phyloP scores from a whole-genome alignment of 2,797 vertebrate species.

The Myoxocephalus aenaeus region DNA sequence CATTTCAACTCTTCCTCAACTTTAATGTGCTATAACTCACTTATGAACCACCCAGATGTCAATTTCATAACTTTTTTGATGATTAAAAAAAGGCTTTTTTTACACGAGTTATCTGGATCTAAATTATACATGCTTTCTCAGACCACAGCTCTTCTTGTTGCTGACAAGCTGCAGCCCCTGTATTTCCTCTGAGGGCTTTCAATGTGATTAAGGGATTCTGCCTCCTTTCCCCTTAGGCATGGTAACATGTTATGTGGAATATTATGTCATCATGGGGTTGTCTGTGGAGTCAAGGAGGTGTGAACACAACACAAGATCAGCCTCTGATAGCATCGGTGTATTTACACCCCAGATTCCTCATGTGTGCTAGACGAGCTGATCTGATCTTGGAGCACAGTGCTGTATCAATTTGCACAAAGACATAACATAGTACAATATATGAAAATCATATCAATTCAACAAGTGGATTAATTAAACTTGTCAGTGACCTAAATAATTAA shows the following conservation, averaged over 20 bases:
- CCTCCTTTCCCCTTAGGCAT: conserved; percentile 17
- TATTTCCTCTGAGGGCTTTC: conserved; percentile 6
- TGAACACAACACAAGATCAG: conserved; percentile 36
- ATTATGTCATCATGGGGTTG: conserved; percentile 16
- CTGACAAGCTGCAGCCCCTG: not conserved
- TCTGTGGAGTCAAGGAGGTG: conserved; percentile 1
- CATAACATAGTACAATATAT: too few species aligned
- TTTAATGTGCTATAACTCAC: not conserved
- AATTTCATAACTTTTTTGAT: not conserved
- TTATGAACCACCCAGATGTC: not conserved
- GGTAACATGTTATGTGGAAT: conserved; percentile 28
- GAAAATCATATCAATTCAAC: not conserved
- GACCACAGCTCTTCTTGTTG: not conserved
- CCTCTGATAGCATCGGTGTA: conserved; percentile 13
- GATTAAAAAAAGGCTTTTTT: not conserved
- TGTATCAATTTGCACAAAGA: conserved; percentile 4
- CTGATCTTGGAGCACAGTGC: not conserved
- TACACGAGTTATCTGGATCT: not conserved
- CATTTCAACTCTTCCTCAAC: not conserved
- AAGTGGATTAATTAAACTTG: not conserved
- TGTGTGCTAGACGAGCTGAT: not conserved
- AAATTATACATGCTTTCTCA: not conserved
- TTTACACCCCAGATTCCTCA: not conserved
- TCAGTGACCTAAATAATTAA: not conserved
- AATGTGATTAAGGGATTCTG: conserved; percentile 26